Base-by-base conservation (phyloP, 2,888 invertebrate species). In the Volucella bombylans region DNA sequence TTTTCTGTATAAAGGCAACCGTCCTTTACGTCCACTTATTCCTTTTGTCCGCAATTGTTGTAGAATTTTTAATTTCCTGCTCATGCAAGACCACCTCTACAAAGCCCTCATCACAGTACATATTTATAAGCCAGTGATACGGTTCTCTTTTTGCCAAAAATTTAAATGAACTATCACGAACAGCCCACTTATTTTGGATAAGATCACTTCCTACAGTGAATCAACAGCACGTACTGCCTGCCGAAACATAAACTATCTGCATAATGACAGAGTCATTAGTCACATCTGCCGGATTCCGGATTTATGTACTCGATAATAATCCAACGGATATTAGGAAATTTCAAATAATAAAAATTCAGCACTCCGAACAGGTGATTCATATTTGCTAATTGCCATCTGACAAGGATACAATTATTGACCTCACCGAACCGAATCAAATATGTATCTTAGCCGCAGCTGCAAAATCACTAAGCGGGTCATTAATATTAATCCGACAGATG, bases 271-370 rank as follows among this genome's bases (percentile, higher is more conserved):
- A 31, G 4, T 12, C 23, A 77, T 69, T 77, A 77, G 68, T 77
- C 77, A 77, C 62, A 31, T 31, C 31, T 61, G 62, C 69, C 69
- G 77, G 77, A 77, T 77, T 61, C 54, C 68, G 77, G 77, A 69
- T 50, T 41, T 55, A 12, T 23, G 10, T 15, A 41, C 14, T 39
- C 15, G 11, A n/a, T 15, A 31, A 11, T 15, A 31, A 11, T 15
- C 49, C 65, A 18, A 38, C 67, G 43, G 59, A 67, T 50, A 61
- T 55, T 69, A 41, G 47, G 68, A 62, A 69, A 77, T 62, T 68
- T 62, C 41, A 54, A 23, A 23, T 23, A 23, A 23, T 23, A 23
- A 77, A 67, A 69, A 47, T 54, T 47, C 31, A 61, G 6, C 0
- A 3, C 62, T n/a, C 8, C 68, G 67, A 68, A 43, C 68, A 67